These are phyloP conservation scores for Gobio gobio DNA, from an alignment of 2,113 vertebrate species.

Conservation along the genomic window DNA sequence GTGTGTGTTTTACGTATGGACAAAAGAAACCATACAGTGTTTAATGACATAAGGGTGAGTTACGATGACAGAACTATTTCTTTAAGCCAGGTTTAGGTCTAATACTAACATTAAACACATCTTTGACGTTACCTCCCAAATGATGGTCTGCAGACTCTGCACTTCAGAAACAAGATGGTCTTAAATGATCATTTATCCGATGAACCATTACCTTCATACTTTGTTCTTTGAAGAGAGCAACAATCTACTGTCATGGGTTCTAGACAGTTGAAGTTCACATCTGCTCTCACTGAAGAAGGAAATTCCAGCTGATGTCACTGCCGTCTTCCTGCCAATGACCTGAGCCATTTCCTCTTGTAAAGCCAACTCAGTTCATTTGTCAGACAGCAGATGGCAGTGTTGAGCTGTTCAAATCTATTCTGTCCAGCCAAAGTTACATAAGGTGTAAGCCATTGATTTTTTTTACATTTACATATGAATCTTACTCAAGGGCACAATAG, in stretches of 20 bases:
- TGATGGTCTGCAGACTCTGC: neutral
- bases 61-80: too few relatives aligned
- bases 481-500: too few relatives aligned
- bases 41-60: too few relatives aligned
- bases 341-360: neutral
- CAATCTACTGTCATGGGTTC: neutral
- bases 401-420: conserved; percentile 39
- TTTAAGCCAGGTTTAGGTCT: too few relatives aligned
- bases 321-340: neutral
- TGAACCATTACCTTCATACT: neutral
- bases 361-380: neutral
- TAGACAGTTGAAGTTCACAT: neutral
- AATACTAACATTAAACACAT: neutral
- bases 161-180: neutral
- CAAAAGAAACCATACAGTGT: too few relatives aligned
- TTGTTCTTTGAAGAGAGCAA: neutral
- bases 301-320: conserved; percentile 24
- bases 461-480: neutral
- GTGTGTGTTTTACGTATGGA: too few relatives aligned
- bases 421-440: conserved; percentile 33
- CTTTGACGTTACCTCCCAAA: neutral
- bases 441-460: conserved; percentile 27
- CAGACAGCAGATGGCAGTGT: conserved; percentile 67
- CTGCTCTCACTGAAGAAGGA: neutral
- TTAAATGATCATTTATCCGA: neutral